Conservation (phyloP, 2,797 vertebrate genomes). For the Macropodus opercularis region DNA sequence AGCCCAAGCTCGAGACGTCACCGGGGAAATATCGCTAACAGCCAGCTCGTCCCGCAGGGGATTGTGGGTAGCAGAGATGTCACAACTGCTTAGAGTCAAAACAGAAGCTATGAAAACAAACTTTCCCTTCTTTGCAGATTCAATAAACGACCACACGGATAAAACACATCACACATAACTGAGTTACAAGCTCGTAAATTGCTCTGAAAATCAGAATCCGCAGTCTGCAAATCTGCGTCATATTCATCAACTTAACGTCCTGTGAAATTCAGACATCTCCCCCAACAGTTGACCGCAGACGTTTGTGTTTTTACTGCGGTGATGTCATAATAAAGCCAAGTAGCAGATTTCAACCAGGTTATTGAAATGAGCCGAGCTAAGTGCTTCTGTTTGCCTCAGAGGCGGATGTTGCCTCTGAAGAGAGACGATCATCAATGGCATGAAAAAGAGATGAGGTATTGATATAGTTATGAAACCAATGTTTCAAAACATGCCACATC, state of each 20-base stretch:
- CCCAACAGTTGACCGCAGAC: slow-evolving; percentile 14
- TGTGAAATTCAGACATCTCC: slow-evolving; percentile 40
- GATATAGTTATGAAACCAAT: slow-evolving; percentile 81
- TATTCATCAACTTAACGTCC: slow-evolving; percentile 33
- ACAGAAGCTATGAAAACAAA: slow-evolving; percentile 53
- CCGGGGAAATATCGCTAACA: slow-evolving; percentile 73
- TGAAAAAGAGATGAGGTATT: slow-evolving; percentile 84
- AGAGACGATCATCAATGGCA: slow-evolving; percentile 65
- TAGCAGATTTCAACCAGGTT: slow-evolving; percentile 49
- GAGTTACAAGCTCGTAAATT: too few species aligned
- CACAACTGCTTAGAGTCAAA: slow-evolving; percentile 70
- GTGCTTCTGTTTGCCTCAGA: slow-evolving; percentile 61
- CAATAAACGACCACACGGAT: slow-evolving; percentile 21
- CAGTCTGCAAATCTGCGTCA: slow-evolving; percentile 21
- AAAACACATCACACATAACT: background rate
- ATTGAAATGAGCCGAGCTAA: slow-evolving; percentile 62
- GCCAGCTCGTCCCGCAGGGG: slow-evolving; percentile 59
- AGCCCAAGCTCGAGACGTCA: slow-evolving; percentile 52
- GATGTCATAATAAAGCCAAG: slow-evolving; percentile 50
- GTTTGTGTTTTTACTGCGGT: slow-evolving; percentile 2
- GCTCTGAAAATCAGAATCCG: slow-evolving; percentile 14
- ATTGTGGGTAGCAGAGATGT: slow-evolving; percentile 73
- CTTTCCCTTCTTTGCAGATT: slow-evolving; percentile 24
- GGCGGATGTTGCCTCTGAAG: slow-evolving; percentile 52
- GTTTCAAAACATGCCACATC: slow-evolving; percentile 80